Evolutionary conservation across 2,113 vertebrate species (phyloP), one percentile per base, ranked within the genome.

Genomic region (Leptosomus discolor): DNA sequence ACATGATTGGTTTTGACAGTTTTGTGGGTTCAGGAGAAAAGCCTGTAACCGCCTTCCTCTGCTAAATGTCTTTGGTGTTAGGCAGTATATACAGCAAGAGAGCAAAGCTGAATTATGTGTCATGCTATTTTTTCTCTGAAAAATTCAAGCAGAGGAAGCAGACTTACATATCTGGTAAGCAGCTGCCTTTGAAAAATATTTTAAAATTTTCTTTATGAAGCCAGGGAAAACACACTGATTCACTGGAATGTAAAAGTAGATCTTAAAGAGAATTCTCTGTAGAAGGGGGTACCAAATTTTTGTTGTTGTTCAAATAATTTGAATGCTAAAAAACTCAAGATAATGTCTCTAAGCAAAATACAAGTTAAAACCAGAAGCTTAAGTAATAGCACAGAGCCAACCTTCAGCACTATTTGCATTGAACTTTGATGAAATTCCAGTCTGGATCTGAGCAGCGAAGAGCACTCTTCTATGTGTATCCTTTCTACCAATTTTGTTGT

Each of bases 21-120:
- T 63, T 26, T 85, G 32, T 50, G 45, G 30, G 22, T 79, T 95
- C 71, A 83, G 43, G 71, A 88, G 51, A 34, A 89, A 82, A 80
- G 23, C 3, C 45, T 95, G 67, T 56, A 61, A 65, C 45, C 39
- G 5, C 79, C 78, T 73, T 96, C 61, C 34, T 85, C 20, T 64
- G 32, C n/a, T 86, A 91, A 87, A 85, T 3, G 0, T 85, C 26
- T 91, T 37, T 50, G 22, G 9, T 2, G 3, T 68, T 82, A 82
- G 70, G 46, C 43, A 50, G 8, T 23, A 20, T 51, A 48, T 41
- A 4, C 53, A 32, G 21, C 63, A 30, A 34, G 7, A 36, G 9
- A 76, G 76, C 15, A 83, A 88, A 75, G 60, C 15, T 57, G 37
- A 95, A 64, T 61, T 53, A 48, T 19, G 16, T 48, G 46, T 45